Conservation (phyloP, 2,888 invertebrate genomes). For the Ectobius pallidus region DNA sequence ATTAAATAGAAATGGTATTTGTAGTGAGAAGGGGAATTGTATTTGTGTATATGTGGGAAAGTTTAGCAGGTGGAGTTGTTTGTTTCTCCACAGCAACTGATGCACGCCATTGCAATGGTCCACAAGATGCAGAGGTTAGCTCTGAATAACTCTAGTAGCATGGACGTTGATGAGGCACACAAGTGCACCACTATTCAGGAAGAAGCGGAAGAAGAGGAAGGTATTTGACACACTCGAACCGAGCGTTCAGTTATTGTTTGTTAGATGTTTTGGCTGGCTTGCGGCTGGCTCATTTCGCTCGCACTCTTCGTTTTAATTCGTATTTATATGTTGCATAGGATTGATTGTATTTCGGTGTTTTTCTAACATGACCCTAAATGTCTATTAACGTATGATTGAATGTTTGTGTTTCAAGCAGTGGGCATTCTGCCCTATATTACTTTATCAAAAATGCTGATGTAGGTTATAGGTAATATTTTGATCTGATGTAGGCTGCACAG, state of each 20-base stretch:
- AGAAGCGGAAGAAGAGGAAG: conserved; percentile 48
- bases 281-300: conserved; percentile 14
- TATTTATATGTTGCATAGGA: conserved; percentile 18
- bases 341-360: conserved; percentile 9
- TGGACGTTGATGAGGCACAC: conserved; percentile 52
- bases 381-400: no score
- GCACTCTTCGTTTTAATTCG: not conserved
- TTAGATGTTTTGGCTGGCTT: conserved; percentile 16
- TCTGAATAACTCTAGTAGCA: conserved; percentile 52
- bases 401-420: no score
- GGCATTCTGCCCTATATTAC: no score
- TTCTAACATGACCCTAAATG: not conserved
- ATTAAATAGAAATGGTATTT: no score
- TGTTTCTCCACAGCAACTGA: conserved; percentile 53
- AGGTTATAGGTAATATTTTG: no score
- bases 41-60: no score
- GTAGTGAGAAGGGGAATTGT: no score
- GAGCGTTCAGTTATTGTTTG: conserved; percentile 10
- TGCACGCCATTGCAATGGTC: conserved; percentile 58
- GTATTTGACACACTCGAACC: conserved; percentile 25
- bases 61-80: no score
- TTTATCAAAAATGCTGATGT: no score
- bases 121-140: conserved; percentile 56
- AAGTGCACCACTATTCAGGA: conserved; percentile 52
- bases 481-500: no score